phyloP scores from a whole-genome alignment of 2,113 vertebrate species.

The Triplophysa rosa region DNA sequence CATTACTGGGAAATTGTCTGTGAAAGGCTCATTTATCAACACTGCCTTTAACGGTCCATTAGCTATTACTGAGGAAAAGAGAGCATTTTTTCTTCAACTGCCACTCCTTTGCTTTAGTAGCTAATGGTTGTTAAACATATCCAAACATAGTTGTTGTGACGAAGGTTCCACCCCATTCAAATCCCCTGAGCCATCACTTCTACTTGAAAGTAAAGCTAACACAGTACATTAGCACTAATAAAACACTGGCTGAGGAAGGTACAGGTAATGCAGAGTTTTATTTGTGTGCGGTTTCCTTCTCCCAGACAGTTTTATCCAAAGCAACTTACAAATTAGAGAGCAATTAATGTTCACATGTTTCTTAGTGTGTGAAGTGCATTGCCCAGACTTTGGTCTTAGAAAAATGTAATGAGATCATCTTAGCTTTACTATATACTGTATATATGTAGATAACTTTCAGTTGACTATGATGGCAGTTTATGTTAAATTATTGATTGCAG shows the following conservation, averaged over 20 bases:
- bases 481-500: no score
- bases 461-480: no score
- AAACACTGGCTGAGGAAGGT: not conserved
- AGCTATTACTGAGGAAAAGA: not conserved
- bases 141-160: not conserved
- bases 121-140: constrained; percentile 22
- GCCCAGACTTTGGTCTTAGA: no score
- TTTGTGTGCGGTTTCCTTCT: no score
- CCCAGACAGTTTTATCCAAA: not conserved
- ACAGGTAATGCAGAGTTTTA: not conserved
- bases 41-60: constrained; percentile 5
- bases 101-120: constrained; percentile 1
- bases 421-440: no score
- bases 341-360: no score
- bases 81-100: not conserved
- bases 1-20: not conserved
- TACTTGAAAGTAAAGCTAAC: constrained; percentile 17
- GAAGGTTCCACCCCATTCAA: not conserved
- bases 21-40: constrained; percentile 18
- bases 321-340: no score
- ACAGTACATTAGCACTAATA: constrained; percentile 35
- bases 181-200: constrained; percentile 18
- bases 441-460: no score
- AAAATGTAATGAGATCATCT: no score
- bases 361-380: no score